phyloP scores from a whole-genome alignment of 2,113 vertebrate genomes.

The Seriola aureovittata region DNA sequence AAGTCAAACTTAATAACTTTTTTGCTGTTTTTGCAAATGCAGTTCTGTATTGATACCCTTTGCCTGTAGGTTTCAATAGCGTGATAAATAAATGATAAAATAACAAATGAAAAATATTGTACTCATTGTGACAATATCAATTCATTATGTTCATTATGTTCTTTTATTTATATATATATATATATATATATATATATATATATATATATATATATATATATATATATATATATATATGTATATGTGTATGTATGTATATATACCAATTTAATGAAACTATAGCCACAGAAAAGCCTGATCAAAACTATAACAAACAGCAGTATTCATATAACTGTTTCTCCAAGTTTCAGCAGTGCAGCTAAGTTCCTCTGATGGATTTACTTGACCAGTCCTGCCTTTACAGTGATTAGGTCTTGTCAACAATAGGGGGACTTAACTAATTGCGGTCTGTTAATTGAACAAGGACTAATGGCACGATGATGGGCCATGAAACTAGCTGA shows the following conservation, averaged over 20 bases:
- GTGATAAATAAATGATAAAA: not conserved
- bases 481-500: constrained; percentile 67
- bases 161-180: not conserved
- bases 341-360: constrained; percentile 6
- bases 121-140: not conserved
- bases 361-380: constrained; percentile 45
- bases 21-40: not conserved
- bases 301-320: not conserved
- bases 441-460: constrained; percentile 79
- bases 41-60: not conserved
- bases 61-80: not conserved
- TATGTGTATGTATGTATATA: not conserved
- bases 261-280: not conserved
- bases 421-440: constrained; percentile 66
- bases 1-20: too few relatives aligned
- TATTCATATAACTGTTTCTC: constrained; percentile 8
- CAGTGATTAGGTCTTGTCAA: constrained; percentile 72
- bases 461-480: constrained; percentile 60
- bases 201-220: not conserved
- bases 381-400: constrained; percentile 59
- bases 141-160: not conserved
- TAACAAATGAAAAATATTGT: not conserved
- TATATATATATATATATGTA: not conserved
- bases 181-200: not conserved
- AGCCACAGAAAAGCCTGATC: not conserved